A percentile compares a stretch with the other conserved stretches of the same genome.
These are phyloP conservation scores for Lutraria rhynchaena DNA, from an alignment of 1,140 invertebrate genomes.

Conservation along the genomic window DNA sequence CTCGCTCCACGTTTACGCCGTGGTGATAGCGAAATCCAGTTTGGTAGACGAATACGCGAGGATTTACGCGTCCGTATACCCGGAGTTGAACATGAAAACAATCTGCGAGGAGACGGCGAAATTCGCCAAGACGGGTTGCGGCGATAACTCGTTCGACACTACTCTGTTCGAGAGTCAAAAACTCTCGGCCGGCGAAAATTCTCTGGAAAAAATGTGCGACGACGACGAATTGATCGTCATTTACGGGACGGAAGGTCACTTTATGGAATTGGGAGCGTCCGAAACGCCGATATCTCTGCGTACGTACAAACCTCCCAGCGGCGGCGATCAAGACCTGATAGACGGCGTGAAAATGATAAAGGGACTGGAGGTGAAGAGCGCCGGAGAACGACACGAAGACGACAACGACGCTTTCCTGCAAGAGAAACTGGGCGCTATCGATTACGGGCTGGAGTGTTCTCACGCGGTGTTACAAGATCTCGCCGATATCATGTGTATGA, in stretches of 20 bases:
- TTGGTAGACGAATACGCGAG: background rate
- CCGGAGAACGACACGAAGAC: no score
- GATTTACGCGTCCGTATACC: background rate
- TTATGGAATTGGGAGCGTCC: no score
- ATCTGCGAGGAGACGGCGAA: background rate
- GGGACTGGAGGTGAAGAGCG: no score
- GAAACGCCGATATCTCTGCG: no score
- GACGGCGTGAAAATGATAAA: no score
- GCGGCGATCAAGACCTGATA: no score
- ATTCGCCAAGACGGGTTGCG: no score
- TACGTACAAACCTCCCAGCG: no score
- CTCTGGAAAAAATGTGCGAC: background rate
- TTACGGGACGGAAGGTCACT: background rate
- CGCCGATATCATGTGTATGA: background rate
- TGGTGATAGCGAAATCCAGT: background rate
- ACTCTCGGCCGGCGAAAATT: background rate
- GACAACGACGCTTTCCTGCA: background rate
- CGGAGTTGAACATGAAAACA: background rate
- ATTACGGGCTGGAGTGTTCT: background rate
- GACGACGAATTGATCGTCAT: background rate
- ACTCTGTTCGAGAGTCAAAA: background rate
- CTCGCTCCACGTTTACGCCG: background rate
- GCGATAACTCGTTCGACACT: background rate
- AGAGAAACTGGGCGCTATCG: background rate
- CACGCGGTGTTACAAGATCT: background rate